Base-by-base conservation (phyloP, 1,140 invertebrate genomes). In the Diabrotica virgifera region DNA sequence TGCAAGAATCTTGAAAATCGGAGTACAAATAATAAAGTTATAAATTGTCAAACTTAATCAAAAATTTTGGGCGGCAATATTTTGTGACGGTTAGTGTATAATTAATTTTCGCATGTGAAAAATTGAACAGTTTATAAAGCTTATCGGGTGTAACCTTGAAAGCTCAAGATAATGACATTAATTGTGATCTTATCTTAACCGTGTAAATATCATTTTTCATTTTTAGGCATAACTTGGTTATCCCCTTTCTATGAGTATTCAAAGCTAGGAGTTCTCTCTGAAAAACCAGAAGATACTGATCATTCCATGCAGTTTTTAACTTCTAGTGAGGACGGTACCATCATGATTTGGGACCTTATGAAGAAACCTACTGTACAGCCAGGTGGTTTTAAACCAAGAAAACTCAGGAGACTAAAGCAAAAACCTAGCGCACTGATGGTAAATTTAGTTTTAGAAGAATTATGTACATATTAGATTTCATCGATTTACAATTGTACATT, bases 341-440 rank as follows among this genome's bases (percentile, higher is more conserved):
- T 91, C 38, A 82, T 86, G 63, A 86, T 90, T 72, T 92, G 90
- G 90, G 85, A 90, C 79, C 77, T 91, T 50, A 83, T 73, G 5
- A 68, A 70, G 38, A 74, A 73, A 63, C 82, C 82, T 5, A 69
- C 78, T 11, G 75, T 80, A 66, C 76, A 79, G 68, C 70, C 80
- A 0, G 77, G 75, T 10, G 74, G 77, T 50, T 80, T 80, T 65
- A 80, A 81, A 73, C 77, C 76, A 0, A 80, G 82, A 70, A 82
- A 80, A 73, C 78, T 80, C 0, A 79, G 78, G 69, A 77, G 83
- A 70, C 72, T 82, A 51, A 74, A 72, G 55, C 79, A 76, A 70
- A 79, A 81, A 56, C 86, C 86, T 5, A 81, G 82, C 51, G 82
- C 80, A 13, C 75, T 89, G 36, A 77, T 80, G 1, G 77, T 83